Base-by-base conservation (phyloP, 2,888 invertebrate genomes). In the Mycogona germanica region DNA sequence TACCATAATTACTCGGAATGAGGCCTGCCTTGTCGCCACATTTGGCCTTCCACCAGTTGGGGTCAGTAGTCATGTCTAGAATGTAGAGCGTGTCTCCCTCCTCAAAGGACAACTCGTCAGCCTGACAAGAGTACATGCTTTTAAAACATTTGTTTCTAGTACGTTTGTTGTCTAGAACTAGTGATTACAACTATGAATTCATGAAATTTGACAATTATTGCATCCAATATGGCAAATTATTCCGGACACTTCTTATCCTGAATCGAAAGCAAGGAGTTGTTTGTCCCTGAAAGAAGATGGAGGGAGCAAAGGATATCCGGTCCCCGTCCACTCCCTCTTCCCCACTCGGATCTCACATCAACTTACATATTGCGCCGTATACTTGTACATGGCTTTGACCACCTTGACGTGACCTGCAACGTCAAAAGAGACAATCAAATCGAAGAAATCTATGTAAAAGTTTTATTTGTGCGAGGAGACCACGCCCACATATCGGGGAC, bases 41-140 rank as follows among this genome's bases (percentile, higher is more conserved):
- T 55, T 72, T 72, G 3, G 75, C 79, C 64, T 72, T 76, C 73
- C 73, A 75, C 78, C 78, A 78, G 63, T 72, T 72, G 30, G 70
- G 66, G 57, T 72, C 68, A 53, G 70, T 69, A 17, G 70, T 69
- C 66, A 71, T 73, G 59, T 78, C 77, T 40, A 72, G 66, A 17
- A 78, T 74, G 62, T 78, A 78, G n/a, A 78, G 64, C n/a, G 69
- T 62, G 59, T 80, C 79, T 17, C 79, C 80, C 67, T 80, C 80
- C 53, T 76, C 75, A 65, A 81, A 79, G 2, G 78, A 74, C 57
- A 81, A 64, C 64, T 80, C 80, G 67, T 79, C 77, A 23, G 67
- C 65, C 75, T 76, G 61, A n/a, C n/a, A n/a, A n/a, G n/a, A n/a
- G n/a, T n/a, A n/a, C n/a, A n/a, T n/a, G n/a, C n/a, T n/a, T n/a